A percentile compares a stretch with the other conserved stretches of the same genome.
Evolutionary conservation across 35 echinoderm and acorn worm genomes (phyloP).

Genomic region (Acanthaster planci): DNA sequence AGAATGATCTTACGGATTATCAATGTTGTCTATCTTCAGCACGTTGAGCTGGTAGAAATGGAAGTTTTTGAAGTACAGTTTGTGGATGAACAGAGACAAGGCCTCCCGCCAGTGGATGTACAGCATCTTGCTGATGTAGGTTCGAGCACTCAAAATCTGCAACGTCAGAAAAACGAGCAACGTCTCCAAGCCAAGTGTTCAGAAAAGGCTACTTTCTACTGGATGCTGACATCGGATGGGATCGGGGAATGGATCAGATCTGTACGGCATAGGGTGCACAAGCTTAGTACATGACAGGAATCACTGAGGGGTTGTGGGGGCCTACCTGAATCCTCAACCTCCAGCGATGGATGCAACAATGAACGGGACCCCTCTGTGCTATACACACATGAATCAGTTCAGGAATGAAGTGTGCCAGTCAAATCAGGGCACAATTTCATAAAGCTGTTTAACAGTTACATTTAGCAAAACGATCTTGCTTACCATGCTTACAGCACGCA

Average conservation of each 20-base stretch:
- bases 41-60: conserved; percentile 82
- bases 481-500: no score
- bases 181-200: neutral
- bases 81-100: conserved; percentile 61
- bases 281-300: neutral
- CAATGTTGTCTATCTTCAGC: conserved; percentile 57
- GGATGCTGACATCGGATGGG: neutral
- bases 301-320: no score
- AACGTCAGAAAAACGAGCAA: neutral
- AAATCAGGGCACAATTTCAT: no score
- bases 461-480: no score
- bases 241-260: neutral
- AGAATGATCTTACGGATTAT: conserved; percentile 75
- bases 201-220: neutral
- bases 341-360: no score
- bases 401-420: no score
- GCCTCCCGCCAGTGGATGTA: conserved; percentile 84
- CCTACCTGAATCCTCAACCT: no score
- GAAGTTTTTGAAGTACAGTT: conserved; percentile 63
- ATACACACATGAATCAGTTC: no score
- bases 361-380: no score
- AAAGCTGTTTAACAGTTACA: no score
- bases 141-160: conserved; percentile 72
- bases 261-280: no score
- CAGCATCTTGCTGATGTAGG: conserved; percentile 75